These are phyloP conservation scores for Capitulum mitella DNA, from an alignment of 2,888 invertebrate genomes.

Conservation along the genomic window DNA sequence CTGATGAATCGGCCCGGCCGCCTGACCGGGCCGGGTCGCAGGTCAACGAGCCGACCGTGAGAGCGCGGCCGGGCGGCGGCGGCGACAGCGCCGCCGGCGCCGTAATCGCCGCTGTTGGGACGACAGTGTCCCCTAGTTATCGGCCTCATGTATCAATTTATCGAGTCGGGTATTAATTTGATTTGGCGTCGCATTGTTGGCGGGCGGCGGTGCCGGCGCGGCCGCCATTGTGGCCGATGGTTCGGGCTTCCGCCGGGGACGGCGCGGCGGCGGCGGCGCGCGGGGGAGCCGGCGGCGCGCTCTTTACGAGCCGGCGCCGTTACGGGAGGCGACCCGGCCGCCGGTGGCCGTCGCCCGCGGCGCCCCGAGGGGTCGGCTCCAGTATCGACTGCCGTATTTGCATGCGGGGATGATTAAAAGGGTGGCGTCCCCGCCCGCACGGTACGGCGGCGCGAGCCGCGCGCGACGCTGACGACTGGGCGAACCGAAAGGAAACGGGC, in stretches of 20 bases:
- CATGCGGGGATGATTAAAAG: background rate
- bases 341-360: background rate
- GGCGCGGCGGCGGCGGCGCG: background rate
- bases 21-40: background rate
- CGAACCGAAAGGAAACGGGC: too few relatives aligned
- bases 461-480: too few relatives aligned
- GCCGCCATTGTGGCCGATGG: background rate
- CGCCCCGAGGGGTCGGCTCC: background rate
- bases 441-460: too few relatives aligned
- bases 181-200: constrained; percentile 11
- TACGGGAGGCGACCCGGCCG: background rate
- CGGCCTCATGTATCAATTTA: constrained; percentile 12
- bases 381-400: constrained; percentile 3
- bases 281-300: background rate
- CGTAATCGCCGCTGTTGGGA: background rate
- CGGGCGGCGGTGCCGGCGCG: background rate
- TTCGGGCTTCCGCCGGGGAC: background rate
- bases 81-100: background rate
- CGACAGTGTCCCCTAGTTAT: background rate
- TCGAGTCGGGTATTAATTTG: constrained; percentile 21
- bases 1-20: constrained; percentile 2
- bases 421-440: background rate
- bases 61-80: background rate
- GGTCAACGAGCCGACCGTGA: constrained; percentile 9
- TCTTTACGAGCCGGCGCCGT: background rate